These are phyloP conservation scores for Tricholauxania praeusta DNA, from an alignment of 2,888 invertebrate species.

Conservation along the genomic window DNA sequence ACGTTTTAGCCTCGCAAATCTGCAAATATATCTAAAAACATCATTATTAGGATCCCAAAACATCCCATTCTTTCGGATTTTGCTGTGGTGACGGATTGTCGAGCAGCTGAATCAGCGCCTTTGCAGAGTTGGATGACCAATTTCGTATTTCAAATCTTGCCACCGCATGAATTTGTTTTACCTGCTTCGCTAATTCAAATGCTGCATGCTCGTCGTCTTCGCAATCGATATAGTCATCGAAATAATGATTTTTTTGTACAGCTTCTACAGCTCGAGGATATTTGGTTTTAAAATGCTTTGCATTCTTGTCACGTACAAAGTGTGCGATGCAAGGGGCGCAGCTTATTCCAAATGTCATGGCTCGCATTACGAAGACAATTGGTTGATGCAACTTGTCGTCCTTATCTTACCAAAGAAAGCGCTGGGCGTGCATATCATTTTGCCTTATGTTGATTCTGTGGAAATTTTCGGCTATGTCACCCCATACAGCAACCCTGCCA, in stretches of 20 bases:
- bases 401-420: slow-evolving; percentile 47
- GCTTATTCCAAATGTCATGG: slow-evolving; percentile 42
- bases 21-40: slow-evolving; percentile 42
- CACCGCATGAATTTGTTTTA: slow-evolving; percentile 30
- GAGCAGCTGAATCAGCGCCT: slow-evolving; percentile 6
- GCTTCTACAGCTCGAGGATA: slow-evolving; percentile 49
- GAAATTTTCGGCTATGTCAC: slow-evolving; percentile 47
- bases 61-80: slow-evolving; percentile 35
- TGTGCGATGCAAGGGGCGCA: slow-evolving; percentile 45
- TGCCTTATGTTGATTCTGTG: slow-evolving; percentile 40
- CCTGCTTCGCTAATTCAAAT: slow-evolving; percentile 22
- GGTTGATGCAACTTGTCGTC: slow-evolving; percentile 32
- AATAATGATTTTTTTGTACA: slow-evolving; percentile 52
- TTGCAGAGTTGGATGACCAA: slow-evolving; percentile 31
- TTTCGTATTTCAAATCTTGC: slow-evolving; percentile 27
- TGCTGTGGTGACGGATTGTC: background rate
- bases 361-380: slow-evolving; percentile 47
- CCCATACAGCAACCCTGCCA: slow-evolving; percentile 41
- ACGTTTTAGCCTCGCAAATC: slow-evolving; percentile 39
- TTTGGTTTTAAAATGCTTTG: slow-evolving; percentile 24
- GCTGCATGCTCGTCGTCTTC: slow-evolving; percentile 27
- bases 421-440: slow-evolving; percentile 39
- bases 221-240: slow-evolving; percentile 51
- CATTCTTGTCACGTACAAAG: slow-evolving; percentile 29
- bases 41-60: slow-evolving; percentile 42